Conservation (phyloP, 2,113 vertebrate species). For the Poeciliopsis retropinna region DNA sequence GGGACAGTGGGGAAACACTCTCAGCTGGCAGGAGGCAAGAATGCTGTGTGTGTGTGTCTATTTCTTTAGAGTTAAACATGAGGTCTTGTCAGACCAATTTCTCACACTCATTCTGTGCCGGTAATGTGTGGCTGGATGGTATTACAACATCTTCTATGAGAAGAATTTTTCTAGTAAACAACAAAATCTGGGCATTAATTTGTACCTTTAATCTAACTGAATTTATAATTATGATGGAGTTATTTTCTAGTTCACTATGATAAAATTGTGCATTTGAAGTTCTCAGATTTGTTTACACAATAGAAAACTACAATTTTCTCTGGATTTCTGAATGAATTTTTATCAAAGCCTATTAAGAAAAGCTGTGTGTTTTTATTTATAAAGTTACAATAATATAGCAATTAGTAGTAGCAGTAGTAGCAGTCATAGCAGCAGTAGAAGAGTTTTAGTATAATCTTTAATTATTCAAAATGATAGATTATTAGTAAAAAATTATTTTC, state of each 20-base stretch:
- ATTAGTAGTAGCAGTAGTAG: not conserved
- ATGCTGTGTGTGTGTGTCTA: not conserved
- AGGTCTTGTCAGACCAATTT: constrained; percentile 25
- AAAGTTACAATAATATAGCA: not conserved
- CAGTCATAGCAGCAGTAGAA: no score
- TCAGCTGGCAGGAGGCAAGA: not conserved
- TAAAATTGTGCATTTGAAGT: not conserved
- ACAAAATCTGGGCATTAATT: no score
- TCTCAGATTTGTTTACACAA: not conserved
- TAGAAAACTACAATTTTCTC: not conserved
- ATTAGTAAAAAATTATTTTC: no score
- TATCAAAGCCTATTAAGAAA: not conserved
- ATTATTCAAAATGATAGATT: no score
- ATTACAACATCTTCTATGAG: no score
- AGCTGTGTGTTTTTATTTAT: not conserved
- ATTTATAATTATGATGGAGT: no score
- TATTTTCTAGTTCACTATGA: not conserved
- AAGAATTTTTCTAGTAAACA: no score
- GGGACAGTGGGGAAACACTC: constrained; percentile 7
- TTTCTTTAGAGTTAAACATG: constrained; percentile 14
- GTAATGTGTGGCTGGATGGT: not conserved
- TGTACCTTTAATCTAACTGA: no score
- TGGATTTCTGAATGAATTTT: not conserved
- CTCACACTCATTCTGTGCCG: not conserved
- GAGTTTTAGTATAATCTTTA: no score